Evolutionary conservation across 2,113 vertebrate species (phyloP), one percentile per base, ranked within the genome.

Genomic region (Odocoileus virginianus): DNA sequence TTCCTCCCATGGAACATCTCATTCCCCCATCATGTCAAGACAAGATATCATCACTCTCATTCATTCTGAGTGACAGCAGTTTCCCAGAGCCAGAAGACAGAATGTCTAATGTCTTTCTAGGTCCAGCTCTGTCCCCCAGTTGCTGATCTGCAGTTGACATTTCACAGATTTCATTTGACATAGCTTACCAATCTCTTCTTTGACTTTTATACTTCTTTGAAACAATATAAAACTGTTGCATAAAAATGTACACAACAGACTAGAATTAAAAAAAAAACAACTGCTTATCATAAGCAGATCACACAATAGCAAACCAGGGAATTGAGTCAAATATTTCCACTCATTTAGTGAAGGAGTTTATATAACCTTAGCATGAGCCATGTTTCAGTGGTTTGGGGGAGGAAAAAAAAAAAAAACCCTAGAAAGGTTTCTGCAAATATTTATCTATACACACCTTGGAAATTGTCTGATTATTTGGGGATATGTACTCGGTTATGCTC

Each of bases 241-340:
- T 89, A 93, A 96, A 93, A 13, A 89, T 54, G 89, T 89, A 93
- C 45, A 76, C 27, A 17, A 93, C 2, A 74, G 84, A 89, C 52
- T 52, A 57, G 71, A 33, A 67, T 86, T 83, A 8, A 52, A 23
- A 16, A 19, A 27, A 25, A 82, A 91, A 47, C 67, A 83, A 82
- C 50, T 33, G 78, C 89, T 98, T 98, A 98, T 94, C 91, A 93
- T 97, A 98, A 98, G 94, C 92, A 97, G 76, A 83, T 91, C 83
- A 58, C 92, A 94, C 60, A 86, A 89, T 94, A 97, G 91, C 82
- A 97, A 98, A 92, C 89, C 95, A 97, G 79, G 94, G 57, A 95
- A 95, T 0, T 78, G 94, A 95, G 92, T 91, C 96, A 96, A 95
- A 45, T 93, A 47, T 90, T 95, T 89, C 78, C 79, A 97, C 87